phyloP scores from a whole-genome alignment of 2,888 invertebrate genomes.

The Lasius fuliginosus region DNA sequence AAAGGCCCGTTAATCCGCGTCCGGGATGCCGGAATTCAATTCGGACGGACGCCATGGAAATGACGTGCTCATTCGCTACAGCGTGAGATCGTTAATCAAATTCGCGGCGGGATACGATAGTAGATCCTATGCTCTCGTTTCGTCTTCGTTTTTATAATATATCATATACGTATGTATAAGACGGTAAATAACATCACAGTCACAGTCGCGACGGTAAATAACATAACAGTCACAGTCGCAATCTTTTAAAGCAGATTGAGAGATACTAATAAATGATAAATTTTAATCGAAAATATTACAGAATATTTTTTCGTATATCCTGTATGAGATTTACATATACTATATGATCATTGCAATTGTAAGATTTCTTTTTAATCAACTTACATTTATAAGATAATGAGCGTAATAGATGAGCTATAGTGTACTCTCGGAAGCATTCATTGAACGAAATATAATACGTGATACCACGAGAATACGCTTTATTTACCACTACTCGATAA shows the following conservation, averaged over 20 bases:
- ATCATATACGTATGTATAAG: not conserved
- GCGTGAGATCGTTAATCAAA: conserved; percentile 73
- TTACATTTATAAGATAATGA: conserved; percentile 9
- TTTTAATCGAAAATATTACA: conserved; percentile 33
- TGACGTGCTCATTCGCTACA: conserved; percentile 69
- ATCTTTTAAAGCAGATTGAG: conserved; percentile 13
- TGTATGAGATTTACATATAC: not conserved
- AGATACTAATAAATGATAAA: conserved; percentile 14
- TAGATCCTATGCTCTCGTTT: conserved; percentile 12
- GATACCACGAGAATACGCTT: conserved; percentile 6
- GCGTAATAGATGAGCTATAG: not conserved
- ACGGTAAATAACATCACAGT: not conserved
- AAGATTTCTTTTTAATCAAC: conserved; percentile 4
- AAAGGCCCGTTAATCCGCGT: conserved; percentile 73
- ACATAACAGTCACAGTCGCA: not conserved
- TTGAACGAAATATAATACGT: conserved; percentile 30
- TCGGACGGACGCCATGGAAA: conserved; percentile 64
- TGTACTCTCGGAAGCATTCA: not conserved
- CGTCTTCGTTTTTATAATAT: conserved; percentile 26
- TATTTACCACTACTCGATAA: conserved; percentile 35
- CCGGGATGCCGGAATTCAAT: conserved; percentile 68
- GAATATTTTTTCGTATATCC: not conserved
- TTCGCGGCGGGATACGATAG: conserved; percentile 54
- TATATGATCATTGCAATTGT: not conserved
- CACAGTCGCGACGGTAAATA: not conserved